Base-by-base conservation (phyloP, 1,140 invertebrate genomes). In the Ctenoplectra terminalis region DNA sequence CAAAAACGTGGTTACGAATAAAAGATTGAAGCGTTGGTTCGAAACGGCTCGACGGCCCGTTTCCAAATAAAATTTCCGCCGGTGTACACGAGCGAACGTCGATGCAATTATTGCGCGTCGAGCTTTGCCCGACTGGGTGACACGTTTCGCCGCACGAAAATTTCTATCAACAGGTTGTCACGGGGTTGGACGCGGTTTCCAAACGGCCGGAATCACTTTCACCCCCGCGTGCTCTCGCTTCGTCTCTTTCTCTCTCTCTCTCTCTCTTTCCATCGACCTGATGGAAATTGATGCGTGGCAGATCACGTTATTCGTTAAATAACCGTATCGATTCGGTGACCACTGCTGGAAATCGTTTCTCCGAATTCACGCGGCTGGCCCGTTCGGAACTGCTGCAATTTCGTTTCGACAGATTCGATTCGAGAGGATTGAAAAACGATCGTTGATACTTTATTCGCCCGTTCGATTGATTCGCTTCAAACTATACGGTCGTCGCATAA, bases 141-240 rank as follows among this genome's bases (percentile, higher is more conserved):
- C 61, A 48, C 50, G 82, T 72, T 63, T 70, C 60, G 46, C 88
- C 74, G 83, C 77, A 79, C 87, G 86, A 86, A 86, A 86, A 89
- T 90, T 90, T 87, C 87, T 87, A 90, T 90, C 89, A 90, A 90
- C 88, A 90, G 89, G 89, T 90, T 90, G 89, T 88, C 89, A 88
- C 87, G 86, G 84, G 85, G 87, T 40, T 60, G 69, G 66, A 80
- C 54, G 79, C 54, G 80, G 72, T 69, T 61, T 81, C 76, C 82
- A 73, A 64, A 60, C 83, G 63, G 54, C 70, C 48, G 67, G 73
- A 75, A 78, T 63, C 74, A 61, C 82, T 85, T 77, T 85, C 82
- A 67, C 69, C 69, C 69, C 82, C 6, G 34, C 37, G 34, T 26
- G 23, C 23, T 34, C 26, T 54, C 52, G 54, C 69, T 40, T 72